These are phyloP conservation scores for Drosophila chauvacae DNA, from an alignment of 1,140 invertebrate species.

Conservation along the genomic window DNA sequence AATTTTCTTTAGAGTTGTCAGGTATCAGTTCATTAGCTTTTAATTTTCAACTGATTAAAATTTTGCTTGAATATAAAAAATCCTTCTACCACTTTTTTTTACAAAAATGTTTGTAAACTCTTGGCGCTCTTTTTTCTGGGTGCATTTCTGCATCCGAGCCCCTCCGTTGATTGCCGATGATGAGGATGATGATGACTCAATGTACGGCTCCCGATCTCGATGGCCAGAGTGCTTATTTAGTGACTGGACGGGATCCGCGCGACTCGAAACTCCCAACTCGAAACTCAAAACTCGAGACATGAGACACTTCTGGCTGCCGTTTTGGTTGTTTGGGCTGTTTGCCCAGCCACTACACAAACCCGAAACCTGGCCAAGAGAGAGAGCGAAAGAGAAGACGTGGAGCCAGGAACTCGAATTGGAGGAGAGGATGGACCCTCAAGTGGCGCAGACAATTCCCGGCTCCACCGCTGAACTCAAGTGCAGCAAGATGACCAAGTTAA, in stretches of 20 bases:
- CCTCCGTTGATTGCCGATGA: conserved; percentile 65
- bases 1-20: no score
- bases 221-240: conserved; percentile 75
- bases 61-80: background rate
- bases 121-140: background rate
- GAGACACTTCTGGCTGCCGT: conserved; percentile 79
- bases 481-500: conserved; percentile 81
- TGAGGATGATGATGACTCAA: conserved; percentile 67
- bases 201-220: conserved; percentile 58
- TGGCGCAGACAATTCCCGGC: conserved; percentile 63
- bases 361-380: conserved; percentile 41
- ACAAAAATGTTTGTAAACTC: background rate
- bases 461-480: conserved; percentile 63
- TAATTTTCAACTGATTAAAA: background rate
- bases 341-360: conserved; percentile 71
- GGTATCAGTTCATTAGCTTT: no score
- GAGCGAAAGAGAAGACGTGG: conserved; percentile 21
- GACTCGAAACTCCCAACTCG: conserved; percentile 31
- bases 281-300: conserved; percentile 57
- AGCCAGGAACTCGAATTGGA: conserved; percentile 32
- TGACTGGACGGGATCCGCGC: conserved; percentile 66
- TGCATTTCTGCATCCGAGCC: conserved; percentile 21
- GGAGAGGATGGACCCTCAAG: conserved; percentile 39
- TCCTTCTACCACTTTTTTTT: background rate
- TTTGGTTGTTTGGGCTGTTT: conserved; percentile 76